Evolutionary conservation across 1,140 invertebrate genomes (phyloP).

Genomic region (Lucilia cuprina): DNA sequence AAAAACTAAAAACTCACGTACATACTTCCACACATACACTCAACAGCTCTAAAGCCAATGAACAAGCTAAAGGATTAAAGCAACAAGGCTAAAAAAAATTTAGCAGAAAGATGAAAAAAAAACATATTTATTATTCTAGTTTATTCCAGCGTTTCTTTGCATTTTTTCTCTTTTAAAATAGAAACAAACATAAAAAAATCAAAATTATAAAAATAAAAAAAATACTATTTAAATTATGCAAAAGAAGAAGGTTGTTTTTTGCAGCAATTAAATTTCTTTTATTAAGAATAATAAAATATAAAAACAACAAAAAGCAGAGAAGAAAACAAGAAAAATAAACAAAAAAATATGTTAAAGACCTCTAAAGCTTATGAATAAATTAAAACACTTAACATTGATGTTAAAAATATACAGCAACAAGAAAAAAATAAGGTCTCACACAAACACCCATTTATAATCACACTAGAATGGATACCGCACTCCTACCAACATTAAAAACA

Average conservation of each 20-base stretch:
- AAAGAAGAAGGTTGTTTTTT: neutral
- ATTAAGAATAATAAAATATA: neutral
- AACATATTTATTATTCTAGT: slow-evolving; percentile 11
- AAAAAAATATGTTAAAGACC: slow-evolving; percentile 10
- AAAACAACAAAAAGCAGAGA: neutral
- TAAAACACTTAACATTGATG: slow-evolving; percentile 7
- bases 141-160: neutral
- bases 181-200: neutral
- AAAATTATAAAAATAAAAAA: neutral
- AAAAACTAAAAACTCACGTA: neutral
- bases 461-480: too few species aligned
- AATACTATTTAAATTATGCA: neutral
- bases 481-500: too few species aligned
- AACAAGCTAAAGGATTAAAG: neutral
- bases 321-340: neutral
- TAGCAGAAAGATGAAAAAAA: too few species aligned
- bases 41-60: neutral
- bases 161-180: neutral
- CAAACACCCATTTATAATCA: neutral
- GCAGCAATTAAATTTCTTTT: slow-evolving; percentile 3
- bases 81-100: neutral
- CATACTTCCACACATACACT: neutral
- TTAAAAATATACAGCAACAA: slow-evolving; percentile 3
- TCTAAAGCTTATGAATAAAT: slow-evolving; percentile 9
- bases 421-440: neutral